Conservation (phyloP, 2,888 invertebrate species). For the Dexiosoma caninum region DNA sequence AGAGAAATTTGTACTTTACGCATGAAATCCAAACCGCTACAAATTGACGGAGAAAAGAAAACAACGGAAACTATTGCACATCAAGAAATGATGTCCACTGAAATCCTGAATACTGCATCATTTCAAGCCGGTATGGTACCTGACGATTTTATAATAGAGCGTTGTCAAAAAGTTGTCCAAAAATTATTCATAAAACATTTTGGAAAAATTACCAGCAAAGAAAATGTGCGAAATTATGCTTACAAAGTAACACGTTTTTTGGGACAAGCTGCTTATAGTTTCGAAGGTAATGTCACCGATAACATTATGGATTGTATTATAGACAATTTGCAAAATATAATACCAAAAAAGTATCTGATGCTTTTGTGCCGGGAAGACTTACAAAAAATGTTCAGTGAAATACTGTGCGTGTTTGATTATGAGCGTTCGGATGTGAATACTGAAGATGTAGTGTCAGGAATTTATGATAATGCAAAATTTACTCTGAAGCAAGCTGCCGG, state of each 20-base stretch:
- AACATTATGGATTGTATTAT: constrained; percentile 73
- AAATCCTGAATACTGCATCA: constrained; percentile 70
- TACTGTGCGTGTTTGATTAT: constrained; percentile 72
- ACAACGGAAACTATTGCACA: constrained; percentile 34
- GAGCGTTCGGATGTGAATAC: constrained; percentile 73
- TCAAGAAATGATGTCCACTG: constrained; percentile 67
- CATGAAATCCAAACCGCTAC: constrained; percentile 74
- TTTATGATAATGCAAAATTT: constrained; percentile 71
- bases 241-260: constrained; percentile 73
- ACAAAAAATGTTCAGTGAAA: constrained; percentile 71
- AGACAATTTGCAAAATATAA: constrained; percentile 71
- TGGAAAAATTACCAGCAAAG: constrained; percentile 67
- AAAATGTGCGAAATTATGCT: constrained; percentile 72
- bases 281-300: constrained; percentile 73
- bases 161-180: constrained; percentile 73
- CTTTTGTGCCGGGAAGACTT: constrained; percentile 71
- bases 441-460: constrained; percentile 71
- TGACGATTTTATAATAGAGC: constrained; percentile 72
- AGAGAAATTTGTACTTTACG: constrained; percentile 74
- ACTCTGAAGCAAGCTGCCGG: constrained; percentile 65
- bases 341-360: constrained; percentile 74
- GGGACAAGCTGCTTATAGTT: constrained; percentile 74
- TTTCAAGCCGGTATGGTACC: constrained; percentile 71
- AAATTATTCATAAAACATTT: constrained; percentile 71
- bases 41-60: constrained; percentile 67